phyloP scores from a whole-genome alignment of 2,888 invertebrate species.

The Erebia epiphron region DNA sequence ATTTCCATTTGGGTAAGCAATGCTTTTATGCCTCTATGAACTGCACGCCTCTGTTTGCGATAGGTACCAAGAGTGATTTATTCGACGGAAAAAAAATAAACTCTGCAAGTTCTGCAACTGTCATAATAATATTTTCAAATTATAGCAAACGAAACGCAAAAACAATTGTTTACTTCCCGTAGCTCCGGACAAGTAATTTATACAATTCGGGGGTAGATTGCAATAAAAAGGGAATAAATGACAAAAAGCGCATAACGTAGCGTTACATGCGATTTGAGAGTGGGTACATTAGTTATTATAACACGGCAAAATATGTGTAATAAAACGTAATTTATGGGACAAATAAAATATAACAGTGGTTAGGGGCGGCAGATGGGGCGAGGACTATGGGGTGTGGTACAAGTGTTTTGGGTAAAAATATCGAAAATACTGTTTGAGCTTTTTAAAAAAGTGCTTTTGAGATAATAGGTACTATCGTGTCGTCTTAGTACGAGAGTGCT shows the following conservation, averaged over 20 bases:
- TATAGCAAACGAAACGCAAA: conserved; percentile 26
- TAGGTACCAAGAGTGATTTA: background rate
- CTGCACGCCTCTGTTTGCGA: no score
- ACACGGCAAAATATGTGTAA: conserved; percentile 84
- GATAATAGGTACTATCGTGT: no score
- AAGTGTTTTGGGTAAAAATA: conserved; percentile 27
- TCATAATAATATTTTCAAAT: conserved; percentile 34
- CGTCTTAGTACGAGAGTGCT: no score
- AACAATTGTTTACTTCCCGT: conserved; percentile 30
- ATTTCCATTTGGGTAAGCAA: no score
- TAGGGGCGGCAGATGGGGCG: conserved; percentile 81
- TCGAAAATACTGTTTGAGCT: no score
- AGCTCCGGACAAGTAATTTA: conserved; percentile 43
- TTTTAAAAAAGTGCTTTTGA: background rate
- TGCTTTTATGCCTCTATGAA: no score
- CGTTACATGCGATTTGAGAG: conserved; percentile 81
- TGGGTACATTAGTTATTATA: conserved; percentile 84
- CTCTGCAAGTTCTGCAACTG: conserved; percentile 15
- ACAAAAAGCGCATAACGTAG: conserved; percentile 71
- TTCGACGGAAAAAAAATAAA: conserved; percentile 11
- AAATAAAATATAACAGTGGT: conserved; percentile 83
- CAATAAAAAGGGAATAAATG: conserved; percentile 75
- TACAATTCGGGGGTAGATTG: conserved; percentile 53
- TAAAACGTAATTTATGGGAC: conserved; percentile 82
- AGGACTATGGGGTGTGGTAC: conserved; percentile 49